Base-by-base conservation (phyloP, 2,113 vertebrate genomes). In the Alethe castanea region DNA sequence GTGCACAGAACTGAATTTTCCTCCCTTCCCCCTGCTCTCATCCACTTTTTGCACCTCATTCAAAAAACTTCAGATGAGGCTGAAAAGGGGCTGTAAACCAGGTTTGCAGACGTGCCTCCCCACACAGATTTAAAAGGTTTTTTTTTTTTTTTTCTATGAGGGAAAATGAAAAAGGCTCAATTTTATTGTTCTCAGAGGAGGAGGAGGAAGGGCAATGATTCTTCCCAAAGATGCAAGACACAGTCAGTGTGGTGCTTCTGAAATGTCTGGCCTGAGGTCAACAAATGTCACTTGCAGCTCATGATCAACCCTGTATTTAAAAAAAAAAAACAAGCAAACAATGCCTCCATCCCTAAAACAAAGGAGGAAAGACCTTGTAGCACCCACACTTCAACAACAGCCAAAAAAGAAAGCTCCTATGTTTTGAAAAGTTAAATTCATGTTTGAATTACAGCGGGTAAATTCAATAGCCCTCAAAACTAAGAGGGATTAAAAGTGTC, bases 31-130 rank as follows among this genome's bases (percentile, higher is more conserved):
- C 38, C 73, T 62, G 57, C 85, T 94, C 88, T 70, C 89, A 73
- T 87, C 53, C 66, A 40, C 88, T 92, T 89, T 94, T 93, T 94
- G 94, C 94, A 91, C 96, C 91, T 89, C 79, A 76, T 96, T 96
- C 92, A 86, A 79, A 94, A 95, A 94, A 66, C 54, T 62, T 73
- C 85, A 88, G 81, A 92, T 57, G 71, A 60, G 67, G 19, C 66
- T 83, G 57, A 44, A 66, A 91, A 94, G 60, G 3, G 79, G 65
- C 72, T 78, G 47, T 2, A 53, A 72, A 81, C 26, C 76, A 74
- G 45, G 73, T 69, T 36, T 93, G 73, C 93, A 79, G 48, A 38
- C 9, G 0, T 57, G 66, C 40, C 19, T 48, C 16, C 48, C 9
- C 0, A 0, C 45, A 7, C 18, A 12, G 66, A 67, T 35, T 89